Percentiles rank a stretch among this genome's conserved stretches.
Evolutionary conservation across 2,888 invertebrate genomes (phyloP).

Genomic region (Cephus rjabovi): DNA sequence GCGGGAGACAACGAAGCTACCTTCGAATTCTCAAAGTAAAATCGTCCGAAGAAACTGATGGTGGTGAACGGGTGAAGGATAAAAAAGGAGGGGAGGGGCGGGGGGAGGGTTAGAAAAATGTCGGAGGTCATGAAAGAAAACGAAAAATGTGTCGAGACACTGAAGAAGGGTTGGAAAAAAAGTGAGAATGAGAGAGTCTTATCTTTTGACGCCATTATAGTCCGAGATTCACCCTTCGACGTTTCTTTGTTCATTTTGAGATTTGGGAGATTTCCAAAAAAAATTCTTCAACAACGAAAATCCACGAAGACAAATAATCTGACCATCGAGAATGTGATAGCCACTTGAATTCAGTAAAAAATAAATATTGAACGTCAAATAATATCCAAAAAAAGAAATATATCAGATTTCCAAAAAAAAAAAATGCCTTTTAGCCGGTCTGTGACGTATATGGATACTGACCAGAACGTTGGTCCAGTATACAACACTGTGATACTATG

Average conservation of each 20-base stretch:
- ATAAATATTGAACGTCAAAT: neutral
- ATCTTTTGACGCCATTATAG: neutral
- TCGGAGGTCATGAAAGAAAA: neutral
- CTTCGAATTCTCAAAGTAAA: neutral
- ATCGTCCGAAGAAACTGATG: neutral
- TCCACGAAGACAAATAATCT: neutral
- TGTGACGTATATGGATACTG: neutral
- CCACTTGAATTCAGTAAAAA: neutral
- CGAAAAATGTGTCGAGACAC: neutral
- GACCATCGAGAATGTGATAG: neutral
- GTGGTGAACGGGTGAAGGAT: conserved; percentile 10
- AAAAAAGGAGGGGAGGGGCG: conserved; percentile 8
- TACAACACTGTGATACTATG: neutral
- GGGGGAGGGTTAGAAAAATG: conserved; percentile 6
- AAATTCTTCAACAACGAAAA: neutral
- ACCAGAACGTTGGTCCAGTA: neutral
- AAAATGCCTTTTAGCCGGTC: neutral
- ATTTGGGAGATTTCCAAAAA: neutral
- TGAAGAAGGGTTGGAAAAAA: neutral
- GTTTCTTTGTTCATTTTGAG: neutral
- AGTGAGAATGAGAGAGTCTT: neutral
- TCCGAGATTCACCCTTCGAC: neutral
- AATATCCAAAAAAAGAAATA: too few relatives aligned
- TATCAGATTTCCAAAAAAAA: too few relatives aligned
- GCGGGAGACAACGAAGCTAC: neutral